Conservation (phyloP, 2,888 invertebrate genomes). For the Melikaiella ostensackeni region DNA sequence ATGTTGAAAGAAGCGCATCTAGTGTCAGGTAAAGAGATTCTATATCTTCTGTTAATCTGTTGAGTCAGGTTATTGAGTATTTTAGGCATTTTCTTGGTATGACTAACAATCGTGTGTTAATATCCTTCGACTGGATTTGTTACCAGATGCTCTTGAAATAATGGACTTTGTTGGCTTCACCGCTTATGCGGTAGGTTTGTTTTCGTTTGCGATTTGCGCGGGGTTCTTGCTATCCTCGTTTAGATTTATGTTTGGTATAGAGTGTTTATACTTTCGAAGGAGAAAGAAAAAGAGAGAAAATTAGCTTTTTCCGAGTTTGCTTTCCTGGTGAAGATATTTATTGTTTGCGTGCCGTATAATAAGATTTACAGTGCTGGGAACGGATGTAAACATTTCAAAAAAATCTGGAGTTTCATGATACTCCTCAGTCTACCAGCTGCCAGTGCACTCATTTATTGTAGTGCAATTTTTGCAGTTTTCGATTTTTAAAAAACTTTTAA, state of each 20-base stretch:
- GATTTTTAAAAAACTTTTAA: background rate
- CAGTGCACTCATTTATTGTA: background rate
- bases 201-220: constrained; percentile 1
- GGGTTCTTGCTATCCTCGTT: constrained; percentile 5
- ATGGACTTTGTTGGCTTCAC: constrained; percentile 14
- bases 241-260: background rate
- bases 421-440: background rate
- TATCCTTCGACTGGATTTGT: constrained; percentile 28
- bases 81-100: background rate
- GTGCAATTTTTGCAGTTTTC: background rate
- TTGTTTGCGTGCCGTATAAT: constrained; percentile 18
- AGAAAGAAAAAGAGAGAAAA: background rate
- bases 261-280: background rate
- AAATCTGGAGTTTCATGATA: background rate
- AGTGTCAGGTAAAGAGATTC: constrained; percentile 64
- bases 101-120: background rate
- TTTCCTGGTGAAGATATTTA: constrained; percentile 18
- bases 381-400: constrained; percentile 8
- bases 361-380: background rate
- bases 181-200: constrained; percentile 9
- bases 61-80: background rate
- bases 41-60: constrained; percentile 2
- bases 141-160: constrained; percentile 33
- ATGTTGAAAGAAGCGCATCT: constrained; percentile 65
- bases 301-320: background rate